Percentiles rank a stretch among this genome's conserved stretches.
Evolutionary conservation across 1,140 invertebrate genomes (phyloP).

Genomic region (Dinothrombium tinctorium): DNA sequence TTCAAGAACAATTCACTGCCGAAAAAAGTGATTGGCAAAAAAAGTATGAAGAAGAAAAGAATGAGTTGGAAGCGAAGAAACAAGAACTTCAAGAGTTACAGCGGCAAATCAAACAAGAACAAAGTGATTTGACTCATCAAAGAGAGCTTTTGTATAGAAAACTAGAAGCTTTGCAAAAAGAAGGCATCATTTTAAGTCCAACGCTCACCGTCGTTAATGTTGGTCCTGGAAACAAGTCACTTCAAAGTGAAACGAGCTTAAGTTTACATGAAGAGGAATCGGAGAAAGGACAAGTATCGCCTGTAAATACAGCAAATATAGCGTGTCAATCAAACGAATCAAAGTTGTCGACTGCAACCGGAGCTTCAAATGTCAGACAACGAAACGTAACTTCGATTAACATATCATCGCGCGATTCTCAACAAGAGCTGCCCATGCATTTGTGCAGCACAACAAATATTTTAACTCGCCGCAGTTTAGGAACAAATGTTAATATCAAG

Average conservation of each 20-base stretch:
- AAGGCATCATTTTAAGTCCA: constrained; percentile 33
- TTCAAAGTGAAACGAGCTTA: no score
- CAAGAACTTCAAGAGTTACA: constrained; percentile 17
- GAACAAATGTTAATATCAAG: not conserved
- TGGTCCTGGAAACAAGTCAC: no score
- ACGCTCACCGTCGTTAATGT: constrained; percentile 15
- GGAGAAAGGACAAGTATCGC: not conserved
- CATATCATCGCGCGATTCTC: no score
- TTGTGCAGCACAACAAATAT: no score
- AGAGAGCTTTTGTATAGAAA: constrained; percentile 58
- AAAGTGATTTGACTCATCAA: constrained; percentile 58
- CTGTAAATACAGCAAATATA: not conserved
- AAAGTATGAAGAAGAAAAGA: constrained; percentile 80
- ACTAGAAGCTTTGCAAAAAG: constrained; percentile 45
- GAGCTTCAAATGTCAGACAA: no score
- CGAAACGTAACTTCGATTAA: no score
- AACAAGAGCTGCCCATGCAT: no score
- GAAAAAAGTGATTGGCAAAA: constrained; percentile 66
- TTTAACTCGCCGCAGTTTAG: no score
- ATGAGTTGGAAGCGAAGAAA: constrained; percentile 84
- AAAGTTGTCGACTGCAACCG: no score
- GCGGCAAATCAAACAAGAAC: constrained; percentile 41
- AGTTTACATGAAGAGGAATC: no score
- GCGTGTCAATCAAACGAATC: not conserved
- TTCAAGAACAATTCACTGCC: constrained; percentile 40